Conservation (phyloP, 2,113 vertebrate species). For the Malurus melanocephalus region DNA sequence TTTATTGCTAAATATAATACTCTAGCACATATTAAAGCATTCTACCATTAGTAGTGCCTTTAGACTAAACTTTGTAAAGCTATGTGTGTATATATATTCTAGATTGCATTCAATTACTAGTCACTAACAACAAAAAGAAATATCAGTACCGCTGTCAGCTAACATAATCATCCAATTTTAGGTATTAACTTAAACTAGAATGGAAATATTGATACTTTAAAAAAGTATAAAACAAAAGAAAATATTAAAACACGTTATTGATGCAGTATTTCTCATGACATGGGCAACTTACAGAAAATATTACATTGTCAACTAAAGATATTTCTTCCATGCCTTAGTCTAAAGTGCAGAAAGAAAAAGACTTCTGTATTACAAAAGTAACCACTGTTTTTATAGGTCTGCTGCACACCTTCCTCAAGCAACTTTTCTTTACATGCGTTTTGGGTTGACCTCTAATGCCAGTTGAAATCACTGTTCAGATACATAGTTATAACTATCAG, state of each 20-base stretch:
- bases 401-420: conserved; percentile 63
- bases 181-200: conserved; percentile 71
- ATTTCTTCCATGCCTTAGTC: conserved; percentile 77
- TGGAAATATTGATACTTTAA: conserved; percentile 65
- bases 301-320: conserved; percentile 66
- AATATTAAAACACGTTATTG: conserved; percentile 33
- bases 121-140: conserved; percentile 73
- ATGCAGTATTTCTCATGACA: conserved; percentile 67
- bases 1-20: conserved; percentile 86
- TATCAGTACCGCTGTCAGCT: conserved; percentile 79
- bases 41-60: conserved; percentile 83
- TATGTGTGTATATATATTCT: conserved; percentile 76
- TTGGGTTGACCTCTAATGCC: conserved; percentile 23
- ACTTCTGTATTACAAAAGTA: conserved; percentile 56
- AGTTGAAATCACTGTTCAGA: conserved; percentile 48
- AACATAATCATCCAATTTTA: conserved; percentile 68
- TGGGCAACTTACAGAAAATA: conserved; percentile 66
- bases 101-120: conserved; percentile 74
- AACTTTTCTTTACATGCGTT: conserved; percentile 24
- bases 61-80: conserved; percentile 85
- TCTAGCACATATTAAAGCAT: conserved; percentile 91
- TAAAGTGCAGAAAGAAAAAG: conserved; percentile 81
- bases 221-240: conserved; percentile 62
- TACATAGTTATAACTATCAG: conserved; percentile 50
- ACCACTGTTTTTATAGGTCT: conserved; percentile 34